phyloP scores from a whole-genome alignment of 2,113 vertebrate genomes.

The Pterophyllum scalare region DNA sequence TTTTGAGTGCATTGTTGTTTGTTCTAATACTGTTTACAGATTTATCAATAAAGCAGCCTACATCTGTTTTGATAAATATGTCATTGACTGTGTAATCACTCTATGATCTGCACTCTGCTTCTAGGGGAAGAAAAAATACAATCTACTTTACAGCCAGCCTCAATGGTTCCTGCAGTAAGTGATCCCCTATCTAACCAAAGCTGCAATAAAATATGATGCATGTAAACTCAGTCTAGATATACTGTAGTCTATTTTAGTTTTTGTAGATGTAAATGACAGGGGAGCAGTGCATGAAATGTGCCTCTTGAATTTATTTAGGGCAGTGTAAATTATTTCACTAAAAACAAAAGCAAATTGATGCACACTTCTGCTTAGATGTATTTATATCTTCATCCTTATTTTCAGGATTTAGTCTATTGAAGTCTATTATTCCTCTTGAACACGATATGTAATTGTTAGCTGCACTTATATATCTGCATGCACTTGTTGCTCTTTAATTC shows the following conservation, averaged over 20 bases:
- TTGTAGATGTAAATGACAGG: not conserved
- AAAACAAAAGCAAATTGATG: not conserved
- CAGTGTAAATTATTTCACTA: not conserved
- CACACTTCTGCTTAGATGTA: not conserved
- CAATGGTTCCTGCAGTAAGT: slow-evolving; percentile 92
- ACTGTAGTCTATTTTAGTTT: not conserved
- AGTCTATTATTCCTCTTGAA: not conserved
- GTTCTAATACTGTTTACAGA: not conserved
- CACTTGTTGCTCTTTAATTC: not conserved
- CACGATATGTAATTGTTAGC: not conserved
- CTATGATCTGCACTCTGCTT: slow-evolving; percentile 39
- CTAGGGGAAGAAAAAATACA: slow-evolving; percentile 81
- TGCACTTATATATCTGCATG: not conserved
- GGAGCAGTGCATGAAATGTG: not conserved
- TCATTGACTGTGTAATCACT: not conserved
- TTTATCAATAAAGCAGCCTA: not conserved
- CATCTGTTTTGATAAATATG: not conserved
- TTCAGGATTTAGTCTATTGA: not conserved
- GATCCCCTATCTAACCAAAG: slow-evolving; percentile 16
- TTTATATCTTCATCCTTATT: accelerated
- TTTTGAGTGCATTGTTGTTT: not conserved
- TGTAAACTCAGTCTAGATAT: not conserved
- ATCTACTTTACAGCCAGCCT: slow-evolving; percentile 86
- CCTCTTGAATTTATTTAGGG: not conserved
- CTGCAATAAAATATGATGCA: not conserved